These are phyloP conservation scores for Cephus sareptanus DNA, from an alignment of 2,888 invertebrate species.

Conservation along the genomic window DNA sequence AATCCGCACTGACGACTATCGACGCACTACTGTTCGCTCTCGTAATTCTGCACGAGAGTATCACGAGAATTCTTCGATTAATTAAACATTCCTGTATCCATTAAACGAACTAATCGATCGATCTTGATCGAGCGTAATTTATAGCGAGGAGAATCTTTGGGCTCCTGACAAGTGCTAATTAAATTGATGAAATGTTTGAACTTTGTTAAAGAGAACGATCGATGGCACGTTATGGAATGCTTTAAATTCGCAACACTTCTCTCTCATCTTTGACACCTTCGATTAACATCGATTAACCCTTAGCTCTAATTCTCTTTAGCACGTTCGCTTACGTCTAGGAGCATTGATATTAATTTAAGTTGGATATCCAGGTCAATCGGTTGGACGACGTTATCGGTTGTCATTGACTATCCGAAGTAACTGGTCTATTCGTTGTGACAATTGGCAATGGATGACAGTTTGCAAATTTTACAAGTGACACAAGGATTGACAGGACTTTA, in stretches of 20 bases:
- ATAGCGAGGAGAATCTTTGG: background rate
- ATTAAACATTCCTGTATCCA: background rate
- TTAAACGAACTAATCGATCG: background rate
- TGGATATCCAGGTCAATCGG: background rate
- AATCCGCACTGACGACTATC: background rate
- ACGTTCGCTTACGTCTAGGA: background rate
- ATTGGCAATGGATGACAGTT: background rate
- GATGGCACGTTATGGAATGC: background rate
- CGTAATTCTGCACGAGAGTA: background rate
- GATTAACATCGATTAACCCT: constrained; percentile 22
- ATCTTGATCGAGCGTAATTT: background rate
- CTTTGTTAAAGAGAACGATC: background rate
- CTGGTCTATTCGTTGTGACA: background rate
- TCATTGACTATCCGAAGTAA: background rate
- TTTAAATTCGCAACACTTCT: constrained; percentile 1
- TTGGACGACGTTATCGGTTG: background rate
- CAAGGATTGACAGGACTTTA: background rate
- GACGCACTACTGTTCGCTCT: background rate
- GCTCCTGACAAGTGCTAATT: background rate
- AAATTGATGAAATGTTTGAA: background rate
- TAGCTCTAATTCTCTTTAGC: background rate
- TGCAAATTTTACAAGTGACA: background rate
- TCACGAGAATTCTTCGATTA: background rate
- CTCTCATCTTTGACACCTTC: constrained; percentile 16
- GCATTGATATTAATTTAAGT: background rate